Conservation (phyloP, 2,888 invertebrate species). For the Drosophila kuntzei region DNA sequence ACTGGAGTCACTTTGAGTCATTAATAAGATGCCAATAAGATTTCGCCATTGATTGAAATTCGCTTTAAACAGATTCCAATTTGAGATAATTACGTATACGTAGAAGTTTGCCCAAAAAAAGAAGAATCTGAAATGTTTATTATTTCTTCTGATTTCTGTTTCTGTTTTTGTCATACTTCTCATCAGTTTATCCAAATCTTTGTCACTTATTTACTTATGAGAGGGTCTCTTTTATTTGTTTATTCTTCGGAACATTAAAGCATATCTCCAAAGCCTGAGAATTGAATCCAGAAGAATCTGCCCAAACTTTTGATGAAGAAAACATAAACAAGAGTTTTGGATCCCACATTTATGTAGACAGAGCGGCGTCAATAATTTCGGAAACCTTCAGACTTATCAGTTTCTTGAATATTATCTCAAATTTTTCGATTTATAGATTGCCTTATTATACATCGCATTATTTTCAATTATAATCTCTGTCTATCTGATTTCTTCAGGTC, state of each 20-base stretch:
- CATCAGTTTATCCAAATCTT: conserved; percentile 27
- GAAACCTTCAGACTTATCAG: conserved; percentile 4
- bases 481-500: conserved; percentile 16
- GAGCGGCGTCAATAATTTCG: conserved; percentile 19
- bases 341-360: conserved; percentile 30
- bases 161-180: conserved; percentile 22
- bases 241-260: conserved; percentile 52
- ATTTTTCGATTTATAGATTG: conserved; percentile 1
- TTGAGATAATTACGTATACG: not conserved
- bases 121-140: conserved; percentile 11
- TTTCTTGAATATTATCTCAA: conserved; percentile 7
- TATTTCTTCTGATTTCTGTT: conserved; percentile 8
- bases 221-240: conserved; percentile 33
- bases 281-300: conserved; percentile 13
- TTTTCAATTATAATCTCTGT: conserved; percentile 8
- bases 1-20: conserved; percentile 45
- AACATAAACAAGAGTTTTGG: conserved; percentile 7
- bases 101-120: conserved; percentile 14
- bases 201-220: conserved; percentile 50
- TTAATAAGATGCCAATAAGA: conserved; percentile 18
- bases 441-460: not conserved
- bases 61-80: conserved; percentile 3
- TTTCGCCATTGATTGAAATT: conserved; percentile 16
- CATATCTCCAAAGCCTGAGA: conserved; percentile 43
- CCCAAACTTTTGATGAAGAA: conserved; percentile 9